Evolutionary conservation across 2,888 invertebrate genomes (phyloP).

Genomic region (Cataglyphis cursor): DNA sequence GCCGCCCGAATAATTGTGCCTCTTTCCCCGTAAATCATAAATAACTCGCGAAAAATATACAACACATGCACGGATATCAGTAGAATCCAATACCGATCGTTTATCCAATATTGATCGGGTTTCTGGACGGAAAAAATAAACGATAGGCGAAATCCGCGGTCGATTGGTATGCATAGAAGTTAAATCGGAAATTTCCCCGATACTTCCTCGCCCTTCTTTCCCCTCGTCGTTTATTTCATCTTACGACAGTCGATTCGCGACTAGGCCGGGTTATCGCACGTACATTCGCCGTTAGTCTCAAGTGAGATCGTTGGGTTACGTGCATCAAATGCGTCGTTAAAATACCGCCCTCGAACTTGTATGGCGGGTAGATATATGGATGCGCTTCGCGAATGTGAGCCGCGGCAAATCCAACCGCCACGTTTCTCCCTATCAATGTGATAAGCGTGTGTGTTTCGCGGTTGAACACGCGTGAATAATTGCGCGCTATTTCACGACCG

Average conservation of each 20-base stretch:
- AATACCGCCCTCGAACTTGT: conserved; percentile 27
- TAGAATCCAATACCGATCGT: conserved; percentile 37
- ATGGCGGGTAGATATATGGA: conserved; percentile 8
- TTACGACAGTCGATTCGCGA: conserved; percentile 32
- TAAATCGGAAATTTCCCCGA: conserved; percentile 21
- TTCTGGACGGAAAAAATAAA: conserved; percentile 30
- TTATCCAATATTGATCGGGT: conserved; percentile 25
- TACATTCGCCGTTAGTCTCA: conserved; percentile 24
- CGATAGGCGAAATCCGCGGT: conserved; percentile 31
- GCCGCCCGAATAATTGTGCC: not conserved
- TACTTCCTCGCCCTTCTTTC: not conserved
- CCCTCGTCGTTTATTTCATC: conserved; percentile 37
- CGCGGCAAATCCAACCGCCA: conserved; percentile 13
- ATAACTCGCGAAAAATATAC: conserved; percentile 14
- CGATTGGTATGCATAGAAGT: conserved; percentile 54
- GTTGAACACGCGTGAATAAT: conserved; percentile 20
- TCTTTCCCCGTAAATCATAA: not conserved
- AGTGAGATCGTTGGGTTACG: conserved; percentile 19
- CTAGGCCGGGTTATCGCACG: conserved; percentile 28
- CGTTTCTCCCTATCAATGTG: not conserved
- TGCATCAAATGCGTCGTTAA: not conserved
- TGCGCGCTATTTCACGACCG: not conserved
- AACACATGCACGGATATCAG: not conserved
- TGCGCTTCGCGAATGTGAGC: conserved; percentile 23
- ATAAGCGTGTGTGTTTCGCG: not conserved